Conservation (phyloP, 2,888 invertebrate species). For the Labia minor region DNA sequence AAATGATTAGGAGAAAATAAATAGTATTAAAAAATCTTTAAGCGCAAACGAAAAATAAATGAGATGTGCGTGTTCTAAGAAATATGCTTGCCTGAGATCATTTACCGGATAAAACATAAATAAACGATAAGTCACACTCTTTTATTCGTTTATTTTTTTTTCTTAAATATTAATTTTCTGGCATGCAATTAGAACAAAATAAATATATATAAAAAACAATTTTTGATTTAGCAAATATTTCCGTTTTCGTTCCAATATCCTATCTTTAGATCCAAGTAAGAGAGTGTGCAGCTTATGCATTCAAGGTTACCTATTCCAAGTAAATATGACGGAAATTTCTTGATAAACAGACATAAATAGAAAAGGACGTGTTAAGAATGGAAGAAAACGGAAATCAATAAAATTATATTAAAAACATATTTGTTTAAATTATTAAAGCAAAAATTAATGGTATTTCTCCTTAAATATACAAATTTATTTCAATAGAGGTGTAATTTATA, state of each 20-base stretch:
- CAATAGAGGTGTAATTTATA: too few relatives aligned
- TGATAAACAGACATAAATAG: too few relatives aligned
- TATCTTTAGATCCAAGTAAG: too few relatives aligned
- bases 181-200: too few relatives aligned
- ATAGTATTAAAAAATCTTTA: neutral
- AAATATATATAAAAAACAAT: too few relatives aligned
- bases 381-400: conserved; percentile 16
- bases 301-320: too few relatives aligned
- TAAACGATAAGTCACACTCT: neutral
- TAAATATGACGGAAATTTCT: too few relatives aligned
- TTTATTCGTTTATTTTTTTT: neutral
- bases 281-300: too few relatives aligned
- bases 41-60: neutral
- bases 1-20: conserved; percentile 4
- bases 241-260: too few relatives aligned
- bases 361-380: neutral
- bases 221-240: too few relatives aligned
- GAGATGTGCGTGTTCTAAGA: neutral
- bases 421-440: neutral
- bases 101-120: neutral
- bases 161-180: too few relatives aligned
- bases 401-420: neutral
- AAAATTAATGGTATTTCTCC: neutral
- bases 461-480: too few relatives aligned
- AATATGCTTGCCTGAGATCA: neutral